Evolutionary conservation across 2,797 vertebrate species (phyloP).

Genomic region (Pipistrellus nathusii): DNA sequence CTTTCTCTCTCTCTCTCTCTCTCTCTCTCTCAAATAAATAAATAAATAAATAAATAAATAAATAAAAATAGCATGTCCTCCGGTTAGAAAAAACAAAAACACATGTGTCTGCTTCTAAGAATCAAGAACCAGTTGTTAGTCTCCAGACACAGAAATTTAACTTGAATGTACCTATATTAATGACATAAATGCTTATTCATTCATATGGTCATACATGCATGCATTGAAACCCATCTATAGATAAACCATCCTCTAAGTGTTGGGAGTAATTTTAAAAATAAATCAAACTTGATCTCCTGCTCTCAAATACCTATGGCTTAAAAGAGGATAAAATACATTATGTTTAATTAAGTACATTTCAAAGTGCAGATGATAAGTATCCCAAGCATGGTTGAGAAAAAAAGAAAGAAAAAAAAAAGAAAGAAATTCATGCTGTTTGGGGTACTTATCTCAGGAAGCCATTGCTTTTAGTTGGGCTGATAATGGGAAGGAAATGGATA

Average conservation of each 20-base stretch:
- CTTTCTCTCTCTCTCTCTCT: neutral
- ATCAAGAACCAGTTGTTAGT: neutral
- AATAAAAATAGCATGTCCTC: neutral
- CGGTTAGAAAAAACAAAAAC: neutral
- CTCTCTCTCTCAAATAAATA: neutral
- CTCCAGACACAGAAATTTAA: neutral
- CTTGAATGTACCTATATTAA: too few species aligned
- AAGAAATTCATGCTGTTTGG: neutral
- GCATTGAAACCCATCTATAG: neutral
- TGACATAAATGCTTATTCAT: neutral
- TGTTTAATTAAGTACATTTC: neutral
- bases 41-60: too few species aligned
- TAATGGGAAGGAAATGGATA: neutral
- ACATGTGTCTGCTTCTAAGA: neutral
- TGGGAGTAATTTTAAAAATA: neutral
- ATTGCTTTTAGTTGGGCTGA: neutral
- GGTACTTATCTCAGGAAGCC: neutral
- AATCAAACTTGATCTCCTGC: neutral
- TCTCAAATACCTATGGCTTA: neutral
- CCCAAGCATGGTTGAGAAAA: neutral
- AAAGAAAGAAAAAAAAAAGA: neutral
- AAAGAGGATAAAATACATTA: neutral
- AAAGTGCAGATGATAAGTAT: neutral
- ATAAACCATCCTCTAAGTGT: neutral
- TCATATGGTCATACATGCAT: neutral